Percentiles rank a stretch among this genome's conserved stretches.
phyloP scores from a whole-genome alignment of 2,888 invertebrate species.

The Leptinotarsa juncta region DNA sequence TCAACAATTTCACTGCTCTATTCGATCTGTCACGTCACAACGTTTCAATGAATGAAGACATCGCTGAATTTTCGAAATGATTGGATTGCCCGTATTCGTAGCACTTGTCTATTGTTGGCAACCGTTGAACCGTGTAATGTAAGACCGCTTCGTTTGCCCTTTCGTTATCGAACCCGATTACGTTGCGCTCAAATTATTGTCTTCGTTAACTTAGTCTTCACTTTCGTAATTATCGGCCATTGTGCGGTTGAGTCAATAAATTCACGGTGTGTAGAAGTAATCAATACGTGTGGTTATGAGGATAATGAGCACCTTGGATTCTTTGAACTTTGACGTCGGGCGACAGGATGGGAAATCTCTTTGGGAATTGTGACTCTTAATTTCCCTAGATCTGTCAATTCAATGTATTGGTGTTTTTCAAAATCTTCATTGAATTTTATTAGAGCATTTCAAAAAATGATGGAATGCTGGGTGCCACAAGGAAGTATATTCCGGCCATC shows the following conservation, averaged over 20 bases:
- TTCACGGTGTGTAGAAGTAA: constrained; percentile 17
- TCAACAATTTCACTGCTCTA: not conserved
- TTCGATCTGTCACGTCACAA: constrained; percentile 1
- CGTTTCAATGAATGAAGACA: constrained; percentile 16
- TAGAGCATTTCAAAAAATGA: too few species aligned
- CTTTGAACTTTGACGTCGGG: not conserved
- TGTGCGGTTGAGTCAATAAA: constrained; percentile 25
- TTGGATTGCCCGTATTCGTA: constrained; percentile 35
- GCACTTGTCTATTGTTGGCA: constrained; percentile 37
- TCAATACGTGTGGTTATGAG: constrained; percentile 16
- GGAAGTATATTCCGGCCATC: too few species aligned
- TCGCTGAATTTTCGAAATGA: constrained; percentile 21
- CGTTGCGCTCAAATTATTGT: constrained; percentile 19
- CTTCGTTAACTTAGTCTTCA: constrained; percentile 24
- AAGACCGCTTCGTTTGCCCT: constrained; percentile 41
- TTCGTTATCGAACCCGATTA: constrained; percentile 35
- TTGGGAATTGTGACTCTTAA: not conserved
- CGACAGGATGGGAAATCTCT: constrained; percentile 2
- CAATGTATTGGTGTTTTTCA: too few species aligned
- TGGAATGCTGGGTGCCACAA: too few species aligned
- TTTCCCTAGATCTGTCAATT: not conserved
- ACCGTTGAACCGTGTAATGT: constrained; percentile 35
- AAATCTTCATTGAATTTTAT: too few species aligned
- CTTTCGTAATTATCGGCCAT: constrained; percentile 26
- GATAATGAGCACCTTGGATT: constrained; percentile 8